Conservation (phyloP, 2,888 invertebrate genomes). For the Drosophila glabriapex region DNA sequence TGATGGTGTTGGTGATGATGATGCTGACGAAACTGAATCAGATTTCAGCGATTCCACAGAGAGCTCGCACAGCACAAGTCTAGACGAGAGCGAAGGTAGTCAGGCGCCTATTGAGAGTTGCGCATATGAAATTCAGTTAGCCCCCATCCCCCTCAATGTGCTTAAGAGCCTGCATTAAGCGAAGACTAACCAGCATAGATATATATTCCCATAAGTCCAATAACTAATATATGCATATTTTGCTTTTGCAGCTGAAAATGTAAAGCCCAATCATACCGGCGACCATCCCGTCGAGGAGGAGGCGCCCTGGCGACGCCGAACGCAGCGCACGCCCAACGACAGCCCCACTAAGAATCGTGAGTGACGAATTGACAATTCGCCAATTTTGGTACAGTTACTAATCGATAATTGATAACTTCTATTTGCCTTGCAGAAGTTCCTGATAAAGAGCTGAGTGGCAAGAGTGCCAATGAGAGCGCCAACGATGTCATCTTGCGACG, state of each 20-base stretch:
- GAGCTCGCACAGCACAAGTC: conserved; percentile 85
- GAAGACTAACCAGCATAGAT: conserved; percentile 40
- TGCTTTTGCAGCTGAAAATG: conserved; percentile 66
- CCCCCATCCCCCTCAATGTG: conserved; percentile 29
- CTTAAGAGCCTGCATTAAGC: conserved; percentile 50
- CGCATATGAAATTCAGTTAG: conserved; percentile 25
- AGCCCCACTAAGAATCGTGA: conserved; percentile 87
- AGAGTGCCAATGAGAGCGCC: conserved; percentile 70
- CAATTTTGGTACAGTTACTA: not conserved
- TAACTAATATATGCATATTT: conserved; percentile 11
- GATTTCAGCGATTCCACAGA: conserved; percentile 86
- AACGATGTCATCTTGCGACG: conserved; percentile 90
- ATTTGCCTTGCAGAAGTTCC: conserved; percentile 86
- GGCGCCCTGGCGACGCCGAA: conserved; percentile 89
- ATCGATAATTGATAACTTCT: not conserved
- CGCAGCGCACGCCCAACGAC: conserved; percentile 86
- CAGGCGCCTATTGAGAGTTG: conserved; percentile 62
- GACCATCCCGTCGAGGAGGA: conserved; percentile 87
- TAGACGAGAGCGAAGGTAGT: conserved; percentile 81
- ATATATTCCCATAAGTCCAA: not conserved
- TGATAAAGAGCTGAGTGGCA: conserved; percentile 86
- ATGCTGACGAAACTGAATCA: conserved; percentile 86
- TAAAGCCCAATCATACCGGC: conserved; percentile 74
- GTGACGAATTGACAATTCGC: conserved; percentile 10
- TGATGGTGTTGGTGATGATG: conserved; percentile 44